Base-by-base conservation (phyloP, 1,140 invertebrate genomes). In the Apis florea region DNA sequence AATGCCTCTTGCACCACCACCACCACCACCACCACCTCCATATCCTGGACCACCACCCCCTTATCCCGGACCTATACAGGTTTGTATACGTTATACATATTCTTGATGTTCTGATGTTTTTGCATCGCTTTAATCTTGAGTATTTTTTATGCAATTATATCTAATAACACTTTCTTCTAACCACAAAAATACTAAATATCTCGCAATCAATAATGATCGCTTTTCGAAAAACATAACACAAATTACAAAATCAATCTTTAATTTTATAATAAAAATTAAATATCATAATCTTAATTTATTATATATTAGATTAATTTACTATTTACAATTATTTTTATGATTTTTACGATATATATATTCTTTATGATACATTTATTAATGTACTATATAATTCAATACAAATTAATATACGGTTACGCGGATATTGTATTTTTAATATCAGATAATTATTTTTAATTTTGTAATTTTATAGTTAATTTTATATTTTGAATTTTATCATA, bases 21-120 rank as follows among this genome's bases (percentile, higher is more conserved):
- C 95, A 8, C 95, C 95, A 24, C 96, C 95, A 51, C 96, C 96
- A 51, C 96, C 95, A 21, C 96, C 96, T 49, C 96, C 96, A 6
- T 96, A 96, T 92, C 96, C 96, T 71, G 95, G 95, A 53, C 94
- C 94, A 78, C 92, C 94, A 21, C 93, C 90, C 17, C 92, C 92
- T 82, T 93, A 93, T 84, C 93, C 92, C 53, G 93, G 93, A 86
- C 91, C 92, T 10, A 91, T 93, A 84, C 93, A 94, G 91, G 93
- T 93, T 85, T 76, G 88, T 90, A 78, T 13, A 72, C 24, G 51
- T 82, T 47, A 78, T 24, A 73, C 54, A 26, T 80, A 24, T 63
- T 75, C 74, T 66, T 19, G 66, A 83, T 83, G 73, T 85, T 72
- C 68, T 83, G 68, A 80, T 85, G 82, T 88, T 89, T 86, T 81